These are phyloP conservation scores for Globodera ellingtonae DNA, from an alignment of 1,140 invertebrate species.

Conservation along the genomic window DNA sequence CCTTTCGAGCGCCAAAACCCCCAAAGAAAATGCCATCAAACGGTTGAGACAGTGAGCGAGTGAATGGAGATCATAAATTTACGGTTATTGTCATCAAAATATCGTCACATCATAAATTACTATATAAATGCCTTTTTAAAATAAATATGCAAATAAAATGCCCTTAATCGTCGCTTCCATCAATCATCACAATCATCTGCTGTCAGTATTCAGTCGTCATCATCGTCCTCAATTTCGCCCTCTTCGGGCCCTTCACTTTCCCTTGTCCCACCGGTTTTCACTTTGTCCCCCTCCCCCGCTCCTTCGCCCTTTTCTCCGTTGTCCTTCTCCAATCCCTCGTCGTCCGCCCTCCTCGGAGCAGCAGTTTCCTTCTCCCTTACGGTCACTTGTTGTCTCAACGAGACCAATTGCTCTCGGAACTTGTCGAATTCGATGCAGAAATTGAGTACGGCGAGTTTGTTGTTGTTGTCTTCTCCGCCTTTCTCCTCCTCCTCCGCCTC, in stretches of 20 bases:
- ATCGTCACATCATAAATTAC: too few relatives aligned
- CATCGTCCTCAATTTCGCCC: constrained; percentile 14
- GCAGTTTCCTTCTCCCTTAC: not conserved
- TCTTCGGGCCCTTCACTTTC: not conserved
- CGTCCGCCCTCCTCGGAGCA: not conserved
- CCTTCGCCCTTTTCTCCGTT: not conserved
- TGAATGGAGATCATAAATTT: not conserved
- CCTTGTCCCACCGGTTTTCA: too few relatives aligned
- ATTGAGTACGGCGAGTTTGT: not conserved
- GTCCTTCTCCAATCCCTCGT: not conserved
- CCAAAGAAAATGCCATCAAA: not conserved
- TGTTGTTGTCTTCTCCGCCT: constrained; percentile 4
- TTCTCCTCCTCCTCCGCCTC: not conserved
- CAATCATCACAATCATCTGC: too few relatives aligned
- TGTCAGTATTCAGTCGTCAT: not conserved
- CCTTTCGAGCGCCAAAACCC: not conserved
- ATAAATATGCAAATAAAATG: too few relatives aligned
- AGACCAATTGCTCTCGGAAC: not conserved
- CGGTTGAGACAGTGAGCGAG: too few relatives aligned
- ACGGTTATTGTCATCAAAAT: not conserved
- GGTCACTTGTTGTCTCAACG: not conserved
- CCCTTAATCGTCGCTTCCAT: too few relatives aligned
- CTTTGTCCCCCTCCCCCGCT: too few relatives aligned
- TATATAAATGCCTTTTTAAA: too few relatives aligned
- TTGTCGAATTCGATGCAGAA: constrained; percentile 13